Base-by-base conservation (phyloP, 2,888 invertebrate genomes). In the Disparrhopalites patrizii region DNA sequence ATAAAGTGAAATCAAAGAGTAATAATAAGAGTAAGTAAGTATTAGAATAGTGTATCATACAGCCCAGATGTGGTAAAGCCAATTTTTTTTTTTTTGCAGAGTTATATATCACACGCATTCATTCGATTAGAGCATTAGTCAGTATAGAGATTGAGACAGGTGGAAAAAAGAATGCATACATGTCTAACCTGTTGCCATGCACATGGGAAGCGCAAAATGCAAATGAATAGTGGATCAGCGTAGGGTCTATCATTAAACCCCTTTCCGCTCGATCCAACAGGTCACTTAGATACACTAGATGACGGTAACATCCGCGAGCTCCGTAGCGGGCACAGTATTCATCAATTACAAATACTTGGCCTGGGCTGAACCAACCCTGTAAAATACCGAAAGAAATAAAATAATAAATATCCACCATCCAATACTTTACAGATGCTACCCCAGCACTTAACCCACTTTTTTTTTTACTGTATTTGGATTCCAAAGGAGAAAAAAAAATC, bases 171-270 rank as follows among this genome's bases (percentile, higher is more conserved):
- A 65, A 60, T 65, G 54, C 74, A 73, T 75, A 75, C 75, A 74
- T 75, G 74, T 75, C 84, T 79, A 84, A 94, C 93, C 93, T 90
- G 84, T 98, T 99, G 73, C 99, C 99, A 79, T 98, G 96, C 10
- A 99, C 98, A 81, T 99, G 99, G 77, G 93, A 96, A 62, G 98
- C 98, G 82, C 99, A 99, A 83, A 97, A 99, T 52, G 98, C 98
- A 82, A 98, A 99, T 77, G 96, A 95, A 82, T 93, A 99, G 82
- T 99, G 98, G 79, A 99, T 95, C 69, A 99, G 84, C 0, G 96
- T 98, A 0, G 99, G 99, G 82, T 99, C 99, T 70, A 99, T 95
- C 84, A 98, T 93, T 76, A 91, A 85, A 47, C 89, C 90, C 77
- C 93, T 92, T 80, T 98, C 96, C 0, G 96, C 94, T 70, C 93